Conservation (phyloP, 2,888 invertebrate genomes). For the Xanthostigma xanthostigma region DNA sequence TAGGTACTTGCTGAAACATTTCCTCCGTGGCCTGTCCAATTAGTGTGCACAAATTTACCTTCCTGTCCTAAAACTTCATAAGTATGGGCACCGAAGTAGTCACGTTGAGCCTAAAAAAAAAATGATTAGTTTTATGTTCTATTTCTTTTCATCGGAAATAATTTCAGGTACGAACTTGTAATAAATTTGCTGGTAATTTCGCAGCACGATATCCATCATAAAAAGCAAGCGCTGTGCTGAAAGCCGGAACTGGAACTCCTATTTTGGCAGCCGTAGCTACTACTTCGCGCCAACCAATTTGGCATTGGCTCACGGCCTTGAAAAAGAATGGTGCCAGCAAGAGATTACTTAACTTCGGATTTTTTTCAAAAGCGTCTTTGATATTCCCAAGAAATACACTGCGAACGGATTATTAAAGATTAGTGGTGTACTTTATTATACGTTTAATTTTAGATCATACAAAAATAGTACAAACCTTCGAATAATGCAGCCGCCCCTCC, state of each 20-base stretch:
- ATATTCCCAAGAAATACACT: conserved; percentile 81
- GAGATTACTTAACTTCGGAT: conserved; percentile 73
- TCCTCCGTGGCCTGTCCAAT: conserved; percentile 98
- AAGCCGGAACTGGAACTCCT: conserved; percentile 89
- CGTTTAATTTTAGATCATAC: conserved; percentile 28
- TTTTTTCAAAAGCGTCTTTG: conserved; percentile 82
- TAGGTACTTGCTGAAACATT: conserved; percentile 91
- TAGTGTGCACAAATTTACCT: conserved; percentile 87
- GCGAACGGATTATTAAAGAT: conserved; percentile 4
- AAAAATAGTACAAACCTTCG: conserved; percentile 51
- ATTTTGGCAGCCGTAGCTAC: conserved; percentile 48
- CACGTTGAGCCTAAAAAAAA: conserved; percentile 70
- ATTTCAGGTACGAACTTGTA: conserved; percentile 47
- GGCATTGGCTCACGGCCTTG: conserved; percentile 63
- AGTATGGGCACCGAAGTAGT: conserved; percentile 98
- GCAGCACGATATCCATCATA: conserved; percentile 89
- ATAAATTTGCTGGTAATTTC: conserved; percentile 81
- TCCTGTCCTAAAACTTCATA: conserved; percentile 80
- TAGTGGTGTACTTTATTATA: not conserved
- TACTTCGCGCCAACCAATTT: conserved; percentile 73
- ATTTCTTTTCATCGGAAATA: not conserved
- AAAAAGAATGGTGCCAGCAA: conserved; percentile 89
- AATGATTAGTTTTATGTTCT: no score
- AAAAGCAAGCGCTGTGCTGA: conserved; percentile 88
- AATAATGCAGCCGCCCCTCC: conserved; percentile 99